These are phyloP conservation scores for Clangula hyemalis DNA, from an alignment of 2,797 vertebrate genomes.

Conservation along the genomic window DNA sequence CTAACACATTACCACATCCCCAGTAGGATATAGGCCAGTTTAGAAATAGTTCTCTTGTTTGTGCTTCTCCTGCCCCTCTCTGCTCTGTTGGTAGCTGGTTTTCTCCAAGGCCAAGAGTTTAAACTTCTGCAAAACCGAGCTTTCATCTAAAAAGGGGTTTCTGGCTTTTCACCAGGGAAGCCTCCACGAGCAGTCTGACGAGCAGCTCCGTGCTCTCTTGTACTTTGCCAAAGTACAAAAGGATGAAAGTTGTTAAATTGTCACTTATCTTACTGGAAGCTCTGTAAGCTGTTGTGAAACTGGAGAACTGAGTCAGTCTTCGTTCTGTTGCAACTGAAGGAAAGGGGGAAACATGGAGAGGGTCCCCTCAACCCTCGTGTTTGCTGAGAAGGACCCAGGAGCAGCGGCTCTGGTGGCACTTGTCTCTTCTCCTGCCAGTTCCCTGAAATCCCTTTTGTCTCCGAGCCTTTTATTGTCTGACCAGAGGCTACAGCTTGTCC, in stretches of 20 bases:
- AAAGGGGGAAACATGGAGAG: neutral
- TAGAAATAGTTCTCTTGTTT: neutral
- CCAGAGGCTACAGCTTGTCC: neutral
- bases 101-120: neutral
- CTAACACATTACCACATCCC: neutral
- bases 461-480: neutral
- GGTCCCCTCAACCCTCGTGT: neutral
- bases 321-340: neutral
- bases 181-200: neutral
- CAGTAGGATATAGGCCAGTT: neutral
- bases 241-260: conserved; percentile 17
- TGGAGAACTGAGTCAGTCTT: neutral
- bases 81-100: neutral
- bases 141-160: neutral
- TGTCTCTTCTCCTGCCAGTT: neutral
- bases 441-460: neutral
- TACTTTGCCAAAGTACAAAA: neutral
- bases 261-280: conserved; percentile 12
- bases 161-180: neutral
- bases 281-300: conserved; percentile 1
- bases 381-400: neutral
- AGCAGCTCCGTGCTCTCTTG: neutral
- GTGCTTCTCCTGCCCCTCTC: neutral
- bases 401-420: neutral
- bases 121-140: neutral